A percentile compares a stretch with the other conserved stretches of the same genome.
These are phyloP conservation scores for Coregonus suidteri DNA, from an alignment of 2,797 vertebrate species.

Conservation along the genomic window DNA sequence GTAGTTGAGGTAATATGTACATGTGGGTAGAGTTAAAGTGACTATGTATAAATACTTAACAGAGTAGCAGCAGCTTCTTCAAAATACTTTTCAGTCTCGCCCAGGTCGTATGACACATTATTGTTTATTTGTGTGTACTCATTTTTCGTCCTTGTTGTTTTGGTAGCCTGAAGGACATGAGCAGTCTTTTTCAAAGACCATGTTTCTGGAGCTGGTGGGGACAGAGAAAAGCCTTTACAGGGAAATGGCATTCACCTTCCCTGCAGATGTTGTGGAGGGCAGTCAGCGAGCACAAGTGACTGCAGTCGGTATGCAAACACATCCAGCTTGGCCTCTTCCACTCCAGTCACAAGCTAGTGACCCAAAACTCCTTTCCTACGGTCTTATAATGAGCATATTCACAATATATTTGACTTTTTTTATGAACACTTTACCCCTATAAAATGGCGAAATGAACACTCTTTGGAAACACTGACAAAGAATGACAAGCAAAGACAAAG, in stretches of 20 bases:
- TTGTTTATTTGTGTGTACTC: slow-evolving; percentile 26
- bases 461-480: slow-evolving; percentile 21
- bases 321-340: neutral
- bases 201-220: slow-evolving; percentile 78
- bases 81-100: neutral
- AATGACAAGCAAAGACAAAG: neutral
- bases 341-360: neutral
- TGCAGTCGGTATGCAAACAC: slow-evolving; percentile 79
- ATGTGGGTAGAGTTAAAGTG: too few relatives aligned
- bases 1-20: too few relatives aligned
- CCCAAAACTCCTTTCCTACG: neutral
- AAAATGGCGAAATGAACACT: slow-evolving; percentile 3
- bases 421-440: neutral
- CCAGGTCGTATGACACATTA: slow-evolving; percentile 22
- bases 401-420: slow-evolving; percentile 2
- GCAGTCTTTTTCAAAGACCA: slow-evolving; percentile 77
- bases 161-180: slow-evolving; percentile 85
- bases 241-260: slow-evolving; percentile 79
- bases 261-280: slow-evolving; percentile 78
- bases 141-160: slow-evolving; percentile 2
- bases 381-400: neutral
- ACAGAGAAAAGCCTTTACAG: slow-evolving; percentile 37
- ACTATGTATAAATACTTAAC: too few relatives aligned
- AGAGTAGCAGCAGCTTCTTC: neutral
- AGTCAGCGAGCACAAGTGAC: slow-evolving; percentile 81